Base-by-base conservation (phyloP, 2,888 invertebrate genomes). In the Carterocephalus palaemon region DNA sequence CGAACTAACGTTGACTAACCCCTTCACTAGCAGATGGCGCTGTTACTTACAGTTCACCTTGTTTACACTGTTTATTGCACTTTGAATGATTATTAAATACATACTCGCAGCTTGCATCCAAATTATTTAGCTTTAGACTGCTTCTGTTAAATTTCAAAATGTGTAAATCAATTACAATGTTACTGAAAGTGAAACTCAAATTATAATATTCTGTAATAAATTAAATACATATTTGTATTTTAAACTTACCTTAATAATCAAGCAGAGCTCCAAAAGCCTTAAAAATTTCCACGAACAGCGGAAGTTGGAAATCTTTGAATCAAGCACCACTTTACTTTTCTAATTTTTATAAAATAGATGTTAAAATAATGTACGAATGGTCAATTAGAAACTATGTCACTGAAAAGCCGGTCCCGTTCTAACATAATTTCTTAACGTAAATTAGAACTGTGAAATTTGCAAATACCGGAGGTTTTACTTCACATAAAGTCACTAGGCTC, bases 401-500 rank as follows among this genome's bases (percentile, higher is more conserved):
- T 6, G n/a, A 61, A 64, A 70, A 50, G 64, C 77, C 76, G 79
- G 74, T 65, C 51, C 49, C 49, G 50, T n/a, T n/a, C 53, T 50
- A 49, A 59, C 53, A 38, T 49, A 59, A 59, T 59, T 62, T 23
- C 26, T 29, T 22, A 62, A 63, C 67, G 63, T 59, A 56, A 51
- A 54, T 48, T 9, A 45, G 23, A 28, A 28, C 46, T 33, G 20
- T 17, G 53, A 49, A 60, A 64, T 62, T 63, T 50, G 47, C 53
- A 58, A 57, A 56, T 64, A 65, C 50, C 59, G 74, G 70, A 63
- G 66, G 77, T 75, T 74, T 70, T 79, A 72, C 64, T 53, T 59
- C 59, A 62, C 68, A 67, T 62, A 60, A 59, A 56, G 65, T 63
- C 67, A 74, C 68, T 72, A 74, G 67, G 67, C 69, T 68, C 68